phyloP scores from a whole-genome alignment of 1,140 invertebrate species.

The Drosophila jambulina region DNA sequence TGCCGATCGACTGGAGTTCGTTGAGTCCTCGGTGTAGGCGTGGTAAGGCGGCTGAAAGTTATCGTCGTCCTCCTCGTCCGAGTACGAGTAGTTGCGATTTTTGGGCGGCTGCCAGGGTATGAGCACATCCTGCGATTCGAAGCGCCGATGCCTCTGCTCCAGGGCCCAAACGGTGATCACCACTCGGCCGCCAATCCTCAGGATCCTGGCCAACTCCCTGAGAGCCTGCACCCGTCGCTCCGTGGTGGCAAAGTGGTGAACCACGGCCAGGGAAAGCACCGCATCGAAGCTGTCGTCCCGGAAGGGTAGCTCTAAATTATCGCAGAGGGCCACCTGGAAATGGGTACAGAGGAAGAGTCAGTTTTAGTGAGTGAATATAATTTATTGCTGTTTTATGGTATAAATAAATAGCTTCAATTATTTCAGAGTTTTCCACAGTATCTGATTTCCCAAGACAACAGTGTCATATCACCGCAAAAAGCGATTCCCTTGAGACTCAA shows the following conservation, averaged over 20 bases:
- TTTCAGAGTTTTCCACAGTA: not conserved
- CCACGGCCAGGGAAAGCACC: constrained; percentile 96
- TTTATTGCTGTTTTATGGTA: too few species aligned
- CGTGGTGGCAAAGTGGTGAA: constrained; percentile 97
- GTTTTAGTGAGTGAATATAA: not conserved
- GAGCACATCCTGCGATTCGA: constrained; percentile 93
- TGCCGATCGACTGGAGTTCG: constrained; percentile 85
- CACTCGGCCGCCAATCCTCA: constrained; percentile 95
- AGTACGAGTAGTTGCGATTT: constrained; percentile 84
- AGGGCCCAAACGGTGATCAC: constrained; percentile 98
- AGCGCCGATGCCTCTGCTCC: constrained; percentile 95
- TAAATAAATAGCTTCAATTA: not conserved
- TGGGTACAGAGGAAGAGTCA: not conserved
- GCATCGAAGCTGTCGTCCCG: constrained; percentile 97
- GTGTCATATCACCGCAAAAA: constrained; percentile 93
- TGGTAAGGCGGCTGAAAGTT: constrained; percentile 87
- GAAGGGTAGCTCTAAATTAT: constrained; percentile 95
- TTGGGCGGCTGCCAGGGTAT: constrained; percentile 96
- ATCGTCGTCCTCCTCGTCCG: constrained; percentile 82
- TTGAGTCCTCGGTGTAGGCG: constrained; percentile 88
- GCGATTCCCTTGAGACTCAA: constrained; percentile 73
- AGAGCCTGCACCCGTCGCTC: constrained; percentile 95
- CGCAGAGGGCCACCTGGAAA: constrained; percentile 92
- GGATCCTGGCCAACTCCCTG: constrained; percentile 93
- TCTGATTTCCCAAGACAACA: constrained; percentile 87